Base-by-base conservation (phyloP, 2,797 vertebrate species). In the Tenualosa thibaudeaui region DNA sequence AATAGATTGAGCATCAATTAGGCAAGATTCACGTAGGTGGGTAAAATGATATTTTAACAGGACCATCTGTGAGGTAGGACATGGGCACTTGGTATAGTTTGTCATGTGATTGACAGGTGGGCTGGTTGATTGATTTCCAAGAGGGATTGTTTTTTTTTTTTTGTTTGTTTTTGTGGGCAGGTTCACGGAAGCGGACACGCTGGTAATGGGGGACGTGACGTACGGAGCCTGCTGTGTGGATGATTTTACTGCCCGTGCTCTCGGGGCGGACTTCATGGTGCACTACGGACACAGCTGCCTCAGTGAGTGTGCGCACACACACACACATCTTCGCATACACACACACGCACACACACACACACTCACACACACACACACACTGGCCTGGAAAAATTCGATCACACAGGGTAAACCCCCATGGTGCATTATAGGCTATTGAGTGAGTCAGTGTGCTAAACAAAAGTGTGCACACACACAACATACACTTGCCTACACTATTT, bases 221-320 rank as follows among this genome's bases (percentile, higher is more conserved):
- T 99, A 99, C 0, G 98, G 98, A 0, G 98, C 98, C 0, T 99
- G 98, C 94, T 99, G 98, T 24, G 96, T 99, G 90, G 98, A 99
- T 0, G 98, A 99, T 94, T 99, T 97, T 94, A 99, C 98, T 0
- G 97, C 98, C 13, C 93, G 96, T 22, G 98, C 98, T 78, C 93
- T 99, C 84, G 97, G 97, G 53, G 98, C 97, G 0, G 98, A 99
- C 92, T 99, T 99, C 94, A 93, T 99, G 96, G 97, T 99, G 88
- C 98, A 99, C 94, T 99, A 99, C 0, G 98, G 98, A 82, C 98
- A 99, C 95, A 99, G 98, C 86, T 99, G 98, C 90, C 96, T 99
- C 8, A 94, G 98, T 99, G 93, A 93, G 96, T 94, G 5, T 1
- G 19, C 13, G 31, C 46, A 19, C 71, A 46, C 83, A 49, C 17